These are phyloP conservation scores for Forbesichthys papilliferus DNA, from an alignment of 2,113 vertebrate species.

Conservation along the genomic window DNA sequence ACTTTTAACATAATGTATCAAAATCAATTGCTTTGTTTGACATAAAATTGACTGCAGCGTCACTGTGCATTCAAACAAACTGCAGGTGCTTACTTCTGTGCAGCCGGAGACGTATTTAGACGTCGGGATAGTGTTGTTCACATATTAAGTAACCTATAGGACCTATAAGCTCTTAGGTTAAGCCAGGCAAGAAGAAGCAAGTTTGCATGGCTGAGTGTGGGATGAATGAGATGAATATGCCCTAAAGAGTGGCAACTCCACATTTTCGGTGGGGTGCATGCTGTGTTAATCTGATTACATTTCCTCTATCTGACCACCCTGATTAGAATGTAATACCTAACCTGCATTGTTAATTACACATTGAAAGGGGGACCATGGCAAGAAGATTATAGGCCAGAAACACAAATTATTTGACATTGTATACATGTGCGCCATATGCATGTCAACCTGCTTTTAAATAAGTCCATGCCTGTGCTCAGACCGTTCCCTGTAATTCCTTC, in stretches of 20 bases:
- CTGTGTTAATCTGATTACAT: not conserved
- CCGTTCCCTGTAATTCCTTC: not conserved
- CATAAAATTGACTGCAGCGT: constrained; percentile 1
- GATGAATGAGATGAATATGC: not conserved
- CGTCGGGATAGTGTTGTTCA: too few species aligned
- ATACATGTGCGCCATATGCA: constrained; percentile 2
- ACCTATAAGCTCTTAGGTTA: too few species aligned
- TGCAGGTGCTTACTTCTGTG: not conserved
- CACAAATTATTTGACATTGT: not conserved
- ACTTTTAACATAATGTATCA: not conserved
- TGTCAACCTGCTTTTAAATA: constrained; percentile 24
- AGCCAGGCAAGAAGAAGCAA: not conserved
- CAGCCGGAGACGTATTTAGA: not conserved
- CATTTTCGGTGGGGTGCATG: constrained; percentile 1
- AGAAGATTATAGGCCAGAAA: too few species aligned
- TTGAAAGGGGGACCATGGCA: not conserved
- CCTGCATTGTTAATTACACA: not conserved
- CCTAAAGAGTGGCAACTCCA: not conserved
- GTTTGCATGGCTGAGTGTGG: constrained; percentile 9
- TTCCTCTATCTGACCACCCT: too few species aligned
- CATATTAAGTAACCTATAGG: too few species aligned
- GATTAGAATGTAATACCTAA: not conserved
- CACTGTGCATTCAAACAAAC: constrained; percentile 31
- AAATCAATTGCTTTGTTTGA: not conserved
- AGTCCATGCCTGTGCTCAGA: not conserved